These are phyloP conservation scores for Chelonus formosanus DNA, from an alignment of 2,888 invertebrate genomes.

Conservation along the genomic window DNA sequence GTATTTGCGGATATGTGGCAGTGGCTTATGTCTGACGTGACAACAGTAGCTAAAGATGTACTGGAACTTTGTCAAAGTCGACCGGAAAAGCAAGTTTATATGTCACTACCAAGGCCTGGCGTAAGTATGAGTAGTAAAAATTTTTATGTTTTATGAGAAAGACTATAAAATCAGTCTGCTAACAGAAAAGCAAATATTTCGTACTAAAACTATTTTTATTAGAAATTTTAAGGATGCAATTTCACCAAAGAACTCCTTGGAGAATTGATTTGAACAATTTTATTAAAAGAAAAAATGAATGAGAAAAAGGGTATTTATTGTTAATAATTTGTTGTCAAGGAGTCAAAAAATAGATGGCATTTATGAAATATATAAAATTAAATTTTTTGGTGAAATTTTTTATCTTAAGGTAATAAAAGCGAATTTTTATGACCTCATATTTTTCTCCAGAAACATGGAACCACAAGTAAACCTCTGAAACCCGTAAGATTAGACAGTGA, in stretches of 20 bases:
- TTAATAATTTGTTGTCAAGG: too few relatives aligned
- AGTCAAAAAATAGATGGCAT: too few relatives aligned
- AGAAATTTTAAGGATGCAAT: slow-evolving; percentile 8
- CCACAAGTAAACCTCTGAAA: slow-evolving; percentile 91
- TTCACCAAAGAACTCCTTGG: too few relatives aligned
- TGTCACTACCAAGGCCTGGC: slow-evolving; percentile 94
- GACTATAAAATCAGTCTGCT: too few relatives aligned
- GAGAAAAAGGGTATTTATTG: too few relatives aligned
- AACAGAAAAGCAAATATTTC: background rate
- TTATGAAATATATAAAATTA: too few relatives aligned
- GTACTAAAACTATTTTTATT: background rate
- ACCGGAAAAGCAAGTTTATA: slow-evolving; percentile 82
- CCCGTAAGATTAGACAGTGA: slow-evolving; percentile 90
- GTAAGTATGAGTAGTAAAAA: slow-evolving; percentile 69
- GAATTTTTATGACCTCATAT: background rate
- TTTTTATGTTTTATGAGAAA: background rate
- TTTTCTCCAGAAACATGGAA: slow-evolving; percentile 88
- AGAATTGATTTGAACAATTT: too few relatives aligned
- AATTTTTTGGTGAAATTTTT: background rate
- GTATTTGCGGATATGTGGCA: slow-evolving; percentile 96
- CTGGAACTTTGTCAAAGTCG: slow-evolving; percentile 78
- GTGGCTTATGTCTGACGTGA: slow-evolving; percentile 91
- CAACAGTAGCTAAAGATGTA: slow-evolving; percentile 88
- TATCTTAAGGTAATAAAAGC: background rate
- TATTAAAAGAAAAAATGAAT: too few relatives aligned